Evolutionary conservation across 2,888 invertebrate species (phyloP).

Genomic region (Drosophila barbarae): DNA sequence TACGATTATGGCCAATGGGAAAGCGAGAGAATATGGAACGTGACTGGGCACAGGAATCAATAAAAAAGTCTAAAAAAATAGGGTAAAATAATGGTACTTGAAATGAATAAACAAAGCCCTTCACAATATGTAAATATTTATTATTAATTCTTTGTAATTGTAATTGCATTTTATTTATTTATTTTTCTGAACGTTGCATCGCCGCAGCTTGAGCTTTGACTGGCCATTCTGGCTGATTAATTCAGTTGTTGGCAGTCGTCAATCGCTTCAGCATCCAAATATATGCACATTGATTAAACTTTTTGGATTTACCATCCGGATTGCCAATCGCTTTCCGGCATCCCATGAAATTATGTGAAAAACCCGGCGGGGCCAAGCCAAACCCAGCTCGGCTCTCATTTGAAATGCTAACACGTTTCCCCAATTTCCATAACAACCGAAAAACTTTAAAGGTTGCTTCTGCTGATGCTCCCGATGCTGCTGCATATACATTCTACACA

Average conservation of each 20-base stretch:
- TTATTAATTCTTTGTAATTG: not conserved
- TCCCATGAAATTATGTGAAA: constrained; percentile 35
- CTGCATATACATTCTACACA: constrained; percentile 1
- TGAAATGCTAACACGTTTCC: constrained; percentile 47
- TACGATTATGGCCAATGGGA: constrained; percentile 17
- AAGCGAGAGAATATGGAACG: constrained; percentile 2
- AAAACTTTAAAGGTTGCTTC: constrained; percentile 40
- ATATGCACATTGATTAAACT: constrained; percentile 44
- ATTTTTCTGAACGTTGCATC: not conserved
- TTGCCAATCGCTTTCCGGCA: constrained; percentile 28
- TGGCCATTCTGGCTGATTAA: constrained; percentile 30
- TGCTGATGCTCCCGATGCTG: not conserved
- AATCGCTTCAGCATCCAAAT: constrained; percentile 28
- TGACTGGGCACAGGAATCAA: constrained; percentile 15
- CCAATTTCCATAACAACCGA: constrained; percentile 37
- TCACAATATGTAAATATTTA: constrained; percentile 8
- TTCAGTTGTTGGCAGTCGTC: constrained; percentile 32
- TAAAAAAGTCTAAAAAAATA: constrained; percentile 12
- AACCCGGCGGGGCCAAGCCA: constrained; percentile 8
- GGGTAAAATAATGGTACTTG: not conserved
- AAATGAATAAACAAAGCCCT: constrained; percentile 11
- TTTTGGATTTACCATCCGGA: constrained; percentile 42
- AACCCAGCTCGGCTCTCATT: constrained; percentile 24
- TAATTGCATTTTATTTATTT: constrained; percentile 5
- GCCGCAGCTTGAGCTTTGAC: constrained; percentile 4